These are phyloP conservation scores for Ditula angustiorana DNA, from an alignment of 2,888 invertebrate species.

Conservation along the genomic window DNA sequence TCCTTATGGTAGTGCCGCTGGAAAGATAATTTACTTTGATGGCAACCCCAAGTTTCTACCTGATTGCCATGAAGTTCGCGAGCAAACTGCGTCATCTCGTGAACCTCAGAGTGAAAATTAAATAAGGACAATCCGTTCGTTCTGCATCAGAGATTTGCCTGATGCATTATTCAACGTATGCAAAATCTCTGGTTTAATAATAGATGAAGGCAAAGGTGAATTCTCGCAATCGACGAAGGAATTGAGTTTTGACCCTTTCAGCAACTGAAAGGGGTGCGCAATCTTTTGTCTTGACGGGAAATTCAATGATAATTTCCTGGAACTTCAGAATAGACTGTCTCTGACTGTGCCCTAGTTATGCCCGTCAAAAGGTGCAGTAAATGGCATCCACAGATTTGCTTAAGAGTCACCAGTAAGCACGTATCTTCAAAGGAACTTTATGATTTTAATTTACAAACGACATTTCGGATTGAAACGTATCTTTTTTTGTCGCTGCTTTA, in stretches of 20 bases:
- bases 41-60: constrained; percentile 54
- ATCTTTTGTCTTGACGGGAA: constrained; percentile 60
- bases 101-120: constrained; percentile 65
- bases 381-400: too few species aligned
- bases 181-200: constrained; percentile 75
- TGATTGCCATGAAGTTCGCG: constrained; percentile 58
- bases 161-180: constrained; percentile 78
- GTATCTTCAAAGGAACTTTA: too few species aligned
- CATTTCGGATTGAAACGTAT: too few species aligned
- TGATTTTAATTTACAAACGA: too few species aligned
- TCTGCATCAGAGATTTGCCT: constrained; percentile 64
- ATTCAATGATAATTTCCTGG: constrained; percentile 59
- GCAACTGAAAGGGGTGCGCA: constrained; percentile 57
- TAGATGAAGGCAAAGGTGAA: constrained; percentile 73
- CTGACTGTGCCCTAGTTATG: background rate
- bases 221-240: constrained; percentile 64
- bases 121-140: constrained; percentile 73
- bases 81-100: constrained; percentile 50
- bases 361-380: too few species aligned
- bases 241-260: constrained; percentile 69
- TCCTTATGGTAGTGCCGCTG: too few species aligned
- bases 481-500: too few species aligned
- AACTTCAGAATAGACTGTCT: constrained; percentile 46
- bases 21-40: constrained; percentile 46
- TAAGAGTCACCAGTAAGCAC: too few species aligned